Conservation (phyloP, 1,140 invertebrate species). For the Drosophila ercepeae region DNA sequence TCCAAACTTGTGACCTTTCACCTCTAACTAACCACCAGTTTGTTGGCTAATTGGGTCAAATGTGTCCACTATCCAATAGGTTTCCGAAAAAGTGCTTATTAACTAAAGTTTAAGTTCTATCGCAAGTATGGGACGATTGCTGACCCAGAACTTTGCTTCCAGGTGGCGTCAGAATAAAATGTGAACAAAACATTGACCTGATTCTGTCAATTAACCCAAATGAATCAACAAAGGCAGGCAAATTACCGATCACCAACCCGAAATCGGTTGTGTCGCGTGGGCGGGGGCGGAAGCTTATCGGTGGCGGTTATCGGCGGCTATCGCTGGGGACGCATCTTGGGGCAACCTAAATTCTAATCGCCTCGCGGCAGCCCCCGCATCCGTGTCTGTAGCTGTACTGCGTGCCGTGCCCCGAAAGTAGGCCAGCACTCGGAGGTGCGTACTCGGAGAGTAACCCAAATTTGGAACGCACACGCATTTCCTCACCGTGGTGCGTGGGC, state of each 20-base stretch:
- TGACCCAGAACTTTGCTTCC: slow-evolving; percentile 36
- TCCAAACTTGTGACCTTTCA: too few species aligned
- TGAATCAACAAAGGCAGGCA: slow-evolving; percentile 22
- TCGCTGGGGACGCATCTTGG: slow-evolving; percentile 55
- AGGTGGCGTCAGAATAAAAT: slow-evolving; percentile 32
- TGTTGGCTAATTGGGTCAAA: too few species aligned
- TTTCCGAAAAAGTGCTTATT: neutral
- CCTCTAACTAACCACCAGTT: too few species aligned
- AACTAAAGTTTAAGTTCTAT: neutral
- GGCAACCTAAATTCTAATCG: slow-evolving; percentile 58
- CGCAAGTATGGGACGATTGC: neutral
- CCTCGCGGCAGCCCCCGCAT: slow-evolving; percentile 5
- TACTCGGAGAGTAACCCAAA: slow-evolving; percentile 73
- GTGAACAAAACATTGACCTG: slow-evolving; percentile 74
- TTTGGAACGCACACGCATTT: slow-evolving; percentile 72
- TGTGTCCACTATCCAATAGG: too few species aligned
- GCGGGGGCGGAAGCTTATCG: slow-evolving; percentile 35
- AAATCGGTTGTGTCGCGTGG: neutral
- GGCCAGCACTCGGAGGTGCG: slow-evolving; percentile 51
- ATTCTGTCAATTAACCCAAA: slow-evolving; percentile 71
- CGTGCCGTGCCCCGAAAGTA: slow-evolving; percentile 63
- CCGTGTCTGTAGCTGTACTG: slow-evolving; percentile 6
- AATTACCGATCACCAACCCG: slow-evolving; percentile 14
- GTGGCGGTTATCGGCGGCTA: slow-evolving; percentile 24
- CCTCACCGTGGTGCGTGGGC: slow-evolving; percentile 18